Conservation (phyloP, 2,797 vertebrate species). For the Forpus xanthops region DNA sequence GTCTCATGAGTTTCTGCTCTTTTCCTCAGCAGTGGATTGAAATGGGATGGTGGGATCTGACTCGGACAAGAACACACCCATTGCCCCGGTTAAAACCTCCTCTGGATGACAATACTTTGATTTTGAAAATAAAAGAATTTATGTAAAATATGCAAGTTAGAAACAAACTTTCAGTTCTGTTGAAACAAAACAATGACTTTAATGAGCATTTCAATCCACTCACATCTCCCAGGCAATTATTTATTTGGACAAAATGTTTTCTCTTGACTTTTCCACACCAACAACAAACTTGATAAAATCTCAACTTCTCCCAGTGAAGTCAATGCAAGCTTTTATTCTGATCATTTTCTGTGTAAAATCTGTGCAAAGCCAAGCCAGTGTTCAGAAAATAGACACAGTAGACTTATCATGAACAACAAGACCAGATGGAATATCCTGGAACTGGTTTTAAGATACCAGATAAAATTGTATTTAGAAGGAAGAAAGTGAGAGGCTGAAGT, state of each 20-base stretch:
- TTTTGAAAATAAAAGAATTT: neutral
- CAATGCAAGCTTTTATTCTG: neutral
- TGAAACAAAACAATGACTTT: neutral
- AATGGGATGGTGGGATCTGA: neutral
- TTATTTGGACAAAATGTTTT: conserved; percentile 31
- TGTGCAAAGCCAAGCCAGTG: neutral
- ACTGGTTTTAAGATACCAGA: neutral
- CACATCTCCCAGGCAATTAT: neutral
- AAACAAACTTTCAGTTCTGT: neutral
- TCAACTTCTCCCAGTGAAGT: neutral
- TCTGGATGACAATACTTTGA: neutral
- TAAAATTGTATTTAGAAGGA: neutral
- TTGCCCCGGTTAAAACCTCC: neutral
- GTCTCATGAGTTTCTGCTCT: neutral
- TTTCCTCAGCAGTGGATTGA: neutral
- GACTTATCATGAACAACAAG: conserved; percentile 29
- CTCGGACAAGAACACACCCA: fast-evolving
- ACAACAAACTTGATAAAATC: neutral
- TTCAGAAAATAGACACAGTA: neutral
- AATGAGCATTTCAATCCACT: neutral
- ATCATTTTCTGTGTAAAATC: neutral
- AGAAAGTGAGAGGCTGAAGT: neutral
- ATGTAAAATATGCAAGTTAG: neutral
- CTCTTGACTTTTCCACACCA: neutral
- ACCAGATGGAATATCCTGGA: conserved; percentile 31